A percentile compares a stretch with the other conserved stretches of the same genome.
Conservation (phyloP, 2,888 invertebrate species). For the Luperina testacea region DNA sequence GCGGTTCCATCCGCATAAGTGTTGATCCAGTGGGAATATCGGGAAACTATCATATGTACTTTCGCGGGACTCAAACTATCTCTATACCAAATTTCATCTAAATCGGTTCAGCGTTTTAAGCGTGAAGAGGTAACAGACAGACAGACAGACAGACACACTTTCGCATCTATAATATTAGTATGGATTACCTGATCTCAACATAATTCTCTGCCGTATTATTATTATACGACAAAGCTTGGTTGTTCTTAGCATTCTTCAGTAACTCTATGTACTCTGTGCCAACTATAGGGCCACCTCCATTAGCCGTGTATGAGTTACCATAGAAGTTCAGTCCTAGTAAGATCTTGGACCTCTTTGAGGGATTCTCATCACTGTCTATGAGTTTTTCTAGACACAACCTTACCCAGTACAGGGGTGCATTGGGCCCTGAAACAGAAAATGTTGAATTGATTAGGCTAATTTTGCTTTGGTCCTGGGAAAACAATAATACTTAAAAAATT, state of each 20-base stretch:
- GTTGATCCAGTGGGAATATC: too few relatives aligned
- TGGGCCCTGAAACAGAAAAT: conserved; percentile 92
- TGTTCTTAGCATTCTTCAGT: conserved; percentile 92
- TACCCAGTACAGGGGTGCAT: conserved; percentile 96
- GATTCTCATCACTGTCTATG: conserved; percentile 90
- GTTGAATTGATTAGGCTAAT: background rate
- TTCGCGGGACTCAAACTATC: too few relatives aligned
- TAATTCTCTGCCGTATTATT: conserved; percentile 95
- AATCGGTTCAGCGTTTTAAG: too few relatives aligned
- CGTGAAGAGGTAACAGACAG: too few relatives aligned
- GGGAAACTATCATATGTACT: too few relatives aligned
- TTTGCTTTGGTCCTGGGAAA: background rate
- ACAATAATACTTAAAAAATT: too few relatives aligned
- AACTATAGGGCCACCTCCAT: conserved; percentile 95
- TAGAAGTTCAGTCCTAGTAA: conserved; percentile 98
- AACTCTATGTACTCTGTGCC: conserved; percentile 94
- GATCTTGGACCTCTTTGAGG: conserved; percentile 93
- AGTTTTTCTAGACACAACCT: conserved; percentile 93
- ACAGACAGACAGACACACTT: too few relatives aligned
- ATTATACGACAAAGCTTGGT: conserved; percentile 93
- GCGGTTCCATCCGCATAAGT: too few relatives aligned
- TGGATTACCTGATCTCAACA: conserved; percentile 94
- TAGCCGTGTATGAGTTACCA: conserved; percentile 95
- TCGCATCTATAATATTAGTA: too few relatives aligned
- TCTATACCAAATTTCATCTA: too few relatives aligned